Percentiles rank a stretch among this genome's conserved stretches.
Evolutionary conservation across 1,140 invertebrate species (phyloP).

Genomic region (Cataglyphis hispanica): DNA sequence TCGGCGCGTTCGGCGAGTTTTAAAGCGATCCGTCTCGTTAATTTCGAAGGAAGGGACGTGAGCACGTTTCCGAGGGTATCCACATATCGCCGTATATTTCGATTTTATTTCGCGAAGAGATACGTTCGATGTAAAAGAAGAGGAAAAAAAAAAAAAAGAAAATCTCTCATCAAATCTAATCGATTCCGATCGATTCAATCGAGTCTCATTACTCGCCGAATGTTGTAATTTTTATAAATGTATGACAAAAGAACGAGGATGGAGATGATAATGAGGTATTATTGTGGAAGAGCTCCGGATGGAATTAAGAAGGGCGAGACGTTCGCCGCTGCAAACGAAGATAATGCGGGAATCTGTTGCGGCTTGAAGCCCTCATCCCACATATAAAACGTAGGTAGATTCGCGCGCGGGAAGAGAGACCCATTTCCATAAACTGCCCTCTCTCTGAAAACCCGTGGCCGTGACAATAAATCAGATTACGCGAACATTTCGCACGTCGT

Average conservation of each 20-base stretch:
- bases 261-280: neutral
- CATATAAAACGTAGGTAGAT: constrained; percentile 17
- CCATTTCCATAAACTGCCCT: constrained; percentile 45
- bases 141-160: neutral
- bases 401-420: constrained; percentile 4
- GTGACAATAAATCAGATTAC: constrained; percentile 67
- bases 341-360: constrained; percentile 10
- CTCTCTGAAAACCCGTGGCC: constrained; percentile 14
- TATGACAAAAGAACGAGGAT: neutral
- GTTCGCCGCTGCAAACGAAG: neutral
- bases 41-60: neutral
- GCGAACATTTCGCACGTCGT: constrained; percentile 69
- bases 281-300: neutral
- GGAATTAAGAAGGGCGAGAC: constrained; percentile 17
- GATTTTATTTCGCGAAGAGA: neutral
- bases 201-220: neutral
- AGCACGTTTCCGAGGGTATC: neutral
- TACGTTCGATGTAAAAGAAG: neutral
- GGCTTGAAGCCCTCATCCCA: constrained; percentile 1
- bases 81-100: neutral
- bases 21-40: constrained; percentile 1
- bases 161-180: neutral
- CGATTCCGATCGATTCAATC: neutral
- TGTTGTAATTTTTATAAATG: neutral
- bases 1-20: constrained; percentile 1